Evolutionary conservation across 2,797 vertebrate species (phyloP), one percentile per base, ranked within the genome.

Genomic region (Pantherophis vulpinus): DNA sequence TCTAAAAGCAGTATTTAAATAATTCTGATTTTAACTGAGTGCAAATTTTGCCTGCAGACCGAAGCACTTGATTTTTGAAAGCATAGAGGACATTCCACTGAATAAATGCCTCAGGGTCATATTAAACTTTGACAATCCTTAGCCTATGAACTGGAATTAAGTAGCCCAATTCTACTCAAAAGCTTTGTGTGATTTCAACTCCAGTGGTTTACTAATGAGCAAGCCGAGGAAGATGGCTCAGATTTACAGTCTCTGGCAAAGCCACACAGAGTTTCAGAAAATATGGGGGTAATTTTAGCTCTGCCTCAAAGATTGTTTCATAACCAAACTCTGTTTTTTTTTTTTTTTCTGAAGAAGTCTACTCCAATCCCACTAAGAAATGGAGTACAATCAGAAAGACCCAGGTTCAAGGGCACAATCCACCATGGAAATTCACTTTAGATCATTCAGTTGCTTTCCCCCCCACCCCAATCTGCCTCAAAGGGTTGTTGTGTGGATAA

Each of bases 41-140:
- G 94, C 94, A 95, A 96, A 96, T 97, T 97, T 93, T 96, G 96
- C 96, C 97, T 95, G 47, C 96, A 96, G 97, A 96, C 96, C 96
- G 93, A 97, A 96, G 86, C 94, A 96, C 93, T 96, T 95, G 96
- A 94, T 96, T 94, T 97, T 97, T 91, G 88, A 95, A 96, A 95
- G 94, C 90, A 51, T 61, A 66, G 93, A 16, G 51, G 87, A 70
- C 92, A 94, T 87, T 94, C 95, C 94, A 96, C 95, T 96, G 95
- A 96, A 95, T 93, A 61, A 37, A 54, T 58, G 95, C 92, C 95
- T 95, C 60, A 95, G 89, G 60, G 87, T 54, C 13, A 87, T 70
- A 95, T 94, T 96, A 95, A 94, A 92, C 94, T 92, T 94, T 96
- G 96, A 94, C 95, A 95, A 93, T 93, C 90, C 93, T 93, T 95